Evolutionary conservation across 2,113 vertebrate species (phyloP), one percentile per base, ranked within the genome.

Genomic region (Paralichthys olivaceus): DNA sequence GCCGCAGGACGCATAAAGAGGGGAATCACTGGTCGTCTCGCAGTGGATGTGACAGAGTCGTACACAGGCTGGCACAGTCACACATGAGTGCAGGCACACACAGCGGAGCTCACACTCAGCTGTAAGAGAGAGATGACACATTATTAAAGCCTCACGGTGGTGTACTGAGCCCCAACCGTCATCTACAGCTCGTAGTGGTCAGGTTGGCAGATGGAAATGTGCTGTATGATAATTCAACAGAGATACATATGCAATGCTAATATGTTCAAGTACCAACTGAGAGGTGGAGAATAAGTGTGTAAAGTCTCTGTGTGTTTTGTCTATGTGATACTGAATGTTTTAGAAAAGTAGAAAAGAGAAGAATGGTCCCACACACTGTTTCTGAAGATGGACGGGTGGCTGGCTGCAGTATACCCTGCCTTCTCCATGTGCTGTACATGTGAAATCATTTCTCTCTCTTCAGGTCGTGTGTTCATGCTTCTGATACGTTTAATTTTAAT

Each of bases 91-190:
- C 53, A 23, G 14, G 8, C 45, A 64, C 64, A 28, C 63, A 40
- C 62, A 1, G 23, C 23, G 13, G 45, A 69, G 29, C 84, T 78
- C 81, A 79, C 74, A 79, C 69, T 78, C 60, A 2, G 69, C 78
- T 74, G 68, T 34, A 63, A 54, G 75, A 82, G 54, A 71, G 53
- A 79, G 55, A 75, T 83, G 83, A 81, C 85, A 85, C 74, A 45
- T 84, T 75, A 87, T 89, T 77, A 89, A 87, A 82, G 37, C 82
- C 84, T 83, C 1, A 55, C n/a, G n/a, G 84, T 66, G 75, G 62
- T 75, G 63, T 56, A 25, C 77, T 67, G 57, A 76, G 64, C 63
- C 60, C 59, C 58, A 15, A 55, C 49, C 60, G 15, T 79, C 77
- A 71, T 84, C 62, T 40, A 64, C 73, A 75, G 59, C 82, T 67